Evolutionary conservation across 2,888 invertebrate genomes (phyloP).

Genomic region (Drosophila lacicola): DNA sequence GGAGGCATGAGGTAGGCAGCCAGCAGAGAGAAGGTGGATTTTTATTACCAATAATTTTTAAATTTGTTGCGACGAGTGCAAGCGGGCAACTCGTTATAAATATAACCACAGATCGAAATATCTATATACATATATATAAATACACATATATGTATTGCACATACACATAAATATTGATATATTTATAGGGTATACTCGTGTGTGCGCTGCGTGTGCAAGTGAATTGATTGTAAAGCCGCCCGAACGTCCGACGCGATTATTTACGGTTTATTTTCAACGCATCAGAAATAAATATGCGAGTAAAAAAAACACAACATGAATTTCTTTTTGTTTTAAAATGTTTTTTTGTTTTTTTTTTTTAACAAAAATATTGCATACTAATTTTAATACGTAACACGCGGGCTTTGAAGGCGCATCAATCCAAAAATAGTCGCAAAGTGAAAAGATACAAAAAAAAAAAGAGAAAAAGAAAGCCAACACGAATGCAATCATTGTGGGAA

Average conservation of each 20-base stretch:
- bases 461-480: constrained; percentile 39
- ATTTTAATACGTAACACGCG: constrained; percentile 80
- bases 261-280: constrained; percentile 81
- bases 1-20: background rate
- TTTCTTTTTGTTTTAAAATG: constrained; percentile 34
- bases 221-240: constrained; percentile 77
- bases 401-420: constrained; percentile 71
- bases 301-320: constrained; percentile 53
- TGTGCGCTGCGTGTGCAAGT: constrained; percentile 64
- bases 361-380: constrained; percentile 80
- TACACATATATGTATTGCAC: constrained; percentile 5
- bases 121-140: constrained; percentile 27
- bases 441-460: constrained; percentile 43
- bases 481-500: constrained; percentile 27
- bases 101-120: constrained; percentile 71
- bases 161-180: constrained; percentile 4
- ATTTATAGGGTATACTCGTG: constrained; percentile 16
- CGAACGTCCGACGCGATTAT: constrained; percentile 71
- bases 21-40: constrained; percentile 69
- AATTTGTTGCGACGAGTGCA: constrained; percentile 77
- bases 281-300: constrained; percentile 72
- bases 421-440: constrained; percentile 63
- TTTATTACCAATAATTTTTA: constrained; percentile 76
- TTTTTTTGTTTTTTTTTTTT: constrained; percentile 15
- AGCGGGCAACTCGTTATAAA: constrained; percentile 76